Base-by-base conservation (phyloP, 2,888 invertebrate species). In the Heterodera filipjevi region DNA sequence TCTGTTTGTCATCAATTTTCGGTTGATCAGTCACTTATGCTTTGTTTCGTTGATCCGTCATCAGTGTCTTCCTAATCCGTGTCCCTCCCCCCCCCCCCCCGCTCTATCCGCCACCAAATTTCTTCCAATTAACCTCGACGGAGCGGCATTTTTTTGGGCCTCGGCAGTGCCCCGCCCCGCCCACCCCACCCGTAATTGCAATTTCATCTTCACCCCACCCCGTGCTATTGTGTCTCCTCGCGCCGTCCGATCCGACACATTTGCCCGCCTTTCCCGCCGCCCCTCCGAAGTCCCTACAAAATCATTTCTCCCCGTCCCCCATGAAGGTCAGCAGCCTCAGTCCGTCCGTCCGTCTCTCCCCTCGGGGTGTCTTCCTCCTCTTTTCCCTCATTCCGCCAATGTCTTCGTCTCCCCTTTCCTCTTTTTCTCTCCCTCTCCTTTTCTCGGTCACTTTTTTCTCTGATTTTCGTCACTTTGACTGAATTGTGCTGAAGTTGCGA, bases 281-380 rank as follows among this genome's bases (percentile, higher is more conserved):
- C 33, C 59, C 10, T n/a, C n/a, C n/a, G n/a, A 5, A 59, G 27
- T n/a, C 59, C 59, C 33, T 35, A 68, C 68, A 68, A 68, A 68
- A 68, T 68, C 68, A 68, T 68, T 35, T 68, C 33, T n/a, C 59
- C 59, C 59, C 59, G 59, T 59, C 59, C 27, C 59, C 59, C 68
- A 35, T 35, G 68, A 68, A 68, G 68, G 68, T 68, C 68, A 35
- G 68, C 68, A 59, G 22, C 19, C 59, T 39, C 39, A 39, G 22
- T 59, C 59, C 8, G 59, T 59, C 59, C 14, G 68, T 68, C 35
- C 27, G 19, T n/a, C 66, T 0, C 66, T 3, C 95, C 59, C 30
- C 93, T 93, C 89, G 95, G 95, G 89, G 95, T 94, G 95, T 95
- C 90, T 95, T 95, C 82, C 91, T 91, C 82, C 95, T 91, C 14